These are phyloP conservation scores for Punctoribates punctum DNA, from an alignment of 2,888 invertebrate genomes.

Conservation along the genomic window DNA sequence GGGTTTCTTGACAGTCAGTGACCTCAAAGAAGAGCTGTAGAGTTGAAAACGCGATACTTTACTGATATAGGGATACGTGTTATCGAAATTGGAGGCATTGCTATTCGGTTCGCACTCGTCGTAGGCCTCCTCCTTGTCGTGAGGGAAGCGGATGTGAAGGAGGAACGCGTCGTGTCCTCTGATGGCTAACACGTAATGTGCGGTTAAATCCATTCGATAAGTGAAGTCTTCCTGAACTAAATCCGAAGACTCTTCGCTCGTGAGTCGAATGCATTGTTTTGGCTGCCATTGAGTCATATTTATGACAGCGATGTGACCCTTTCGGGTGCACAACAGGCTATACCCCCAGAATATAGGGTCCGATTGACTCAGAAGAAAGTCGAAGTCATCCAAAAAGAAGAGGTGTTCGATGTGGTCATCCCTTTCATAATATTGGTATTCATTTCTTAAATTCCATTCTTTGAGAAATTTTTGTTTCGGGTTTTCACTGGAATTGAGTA, in stretches of 20 bases:
- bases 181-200: constrained; percentile 40
- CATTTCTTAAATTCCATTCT: constrained; percentile 31
- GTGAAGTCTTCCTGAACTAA: neutral
- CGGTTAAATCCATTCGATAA: constrained; percentile 38
- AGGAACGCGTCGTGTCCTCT: constrained; percentile 30
- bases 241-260: neutral
- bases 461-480: neutral
- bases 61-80: constrained; percentile 19
- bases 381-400: constrained; percentile 39
- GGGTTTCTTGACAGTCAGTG: constrained; percentile 31
- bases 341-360: constrained; percentile 36
- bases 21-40: constrained; percentile 31
- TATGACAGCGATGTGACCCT: constrained; percentile 39
- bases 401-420: constrained; percentile 31
- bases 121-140: constrained; percentile 2
- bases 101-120: constrained; percentile 2
- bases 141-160: constrained; percentile 15
- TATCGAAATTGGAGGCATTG: neutral
- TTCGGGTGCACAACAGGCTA: constrained; percentile 27
- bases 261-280: constrained; percentile 25
- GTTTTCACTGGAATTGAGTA: neutral
- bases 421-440: constrained; percentile 8
- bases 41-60: constrained; percentile 40
- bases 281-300: constrained; percentile 21
- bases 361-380: constrained; percentile 30